These are phyloP conservation scores for Sinocyclocheilus anshuiensis DNA, from an alignment of 2,113 vertebrate genomes.

Conservation along the genomic window DNA sequence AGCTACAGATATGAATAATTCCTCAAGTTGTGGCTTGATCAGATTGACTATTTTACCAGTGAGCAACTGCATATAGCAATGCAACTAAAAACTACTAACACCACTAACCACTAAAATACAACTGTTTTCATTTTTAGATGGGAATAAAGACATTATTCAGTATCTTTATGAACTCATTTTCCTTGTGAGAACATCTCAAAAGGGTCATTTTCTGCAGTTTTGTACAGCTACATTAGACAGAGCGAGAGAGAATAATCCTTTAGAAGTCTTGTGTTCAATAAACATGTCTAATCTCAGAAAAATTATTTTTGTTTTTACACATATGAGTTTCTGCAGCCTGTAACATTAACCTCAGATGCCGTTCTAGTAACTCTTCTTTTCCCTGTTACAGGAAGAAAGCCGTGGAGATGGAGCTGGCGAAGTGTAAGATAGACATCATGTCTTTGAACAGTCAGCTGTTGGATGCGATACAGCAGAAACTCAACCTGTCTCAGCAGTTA, in stretches of 20 bases:
- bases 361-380: background rate
- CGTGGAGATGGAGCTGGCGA: constrained; percentile 92
- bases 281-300: no score
- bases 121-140: background rate
- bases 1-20: background rate
- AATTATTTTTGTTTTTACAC: no score
- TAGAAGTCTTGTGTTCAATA: no score
- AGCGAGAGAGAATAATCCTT: no score
- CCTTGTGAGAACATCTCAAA: background rate
- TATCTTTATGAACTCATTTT: background rate
- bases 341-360: background rate
- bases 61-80: background rate
- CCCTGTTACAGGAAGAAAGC: constrained; percentile 87
- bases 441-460: constrained; percentile 95
- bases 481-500: constrained; percentile 97
- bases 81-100: background rate
- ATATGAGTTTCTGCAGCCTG: background rate
- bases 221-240: background rate
- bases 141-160: background rate
- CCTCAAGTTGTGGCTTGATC: background rate
- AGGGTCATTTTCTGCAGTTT: background rate
- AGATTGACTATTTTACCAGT: background rate
- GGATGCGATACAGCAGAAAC: constrained; percentile 98
- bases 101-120: background rate
- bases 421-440: constrained; percentile 97